These are phyloP conservation scores for Bruchidius siliquastri DNA, from an alignment of 2,888 invertebrate genomes.

Conservation along the genomic window DNA sequence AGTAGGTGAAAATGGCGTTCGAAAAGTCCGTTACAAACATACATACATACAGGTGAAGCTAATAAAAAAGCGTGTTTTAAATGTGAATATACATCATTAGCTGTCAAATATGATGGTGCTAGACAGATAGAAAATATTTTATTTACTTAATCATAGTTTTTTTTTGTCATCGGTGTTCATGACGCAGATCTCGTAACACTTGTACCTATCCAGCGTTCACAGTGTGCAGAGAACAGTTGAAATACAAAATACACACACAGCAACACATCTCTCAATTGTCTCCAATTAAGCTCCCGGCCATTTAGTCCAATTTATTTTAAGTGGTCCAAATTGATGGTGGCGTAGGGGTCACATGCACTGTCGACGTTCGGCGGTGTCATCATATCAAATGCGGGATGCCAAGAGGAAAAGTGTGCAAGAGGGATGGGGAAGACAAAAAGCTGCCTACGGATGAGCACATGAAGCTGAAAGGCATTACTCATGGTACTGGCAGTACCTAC, in stretches of 20 bases:
- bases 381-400: neutral
- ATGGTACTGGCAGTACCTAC: too few species aligned
- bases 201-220: neutral
- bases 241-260: constrained; percentile 14
- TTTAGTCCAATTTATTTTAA: constrained; percentile 50
- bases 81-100: too few species aligned
- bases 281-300: constrained; percentile 45
- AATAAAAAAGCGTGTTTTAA: too few species aligned
- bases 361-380: neutral
- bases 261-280: constrained; percentile 43
- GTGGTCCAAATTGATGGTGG: constrained; percentile 47
- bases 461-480: neutral
- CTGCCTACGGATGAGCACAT: neutral
- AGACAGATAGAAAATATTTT: too few species aligned
- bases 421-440: neutral
- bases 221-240: constrained; percentile 10
- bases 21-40: too few species aligned
- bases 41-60: too few species aligned
- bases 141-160: too few species aligned
- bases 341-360: constrained; percentile 42
- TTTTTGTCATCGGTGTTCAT: neutral
- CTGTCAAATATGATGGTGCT: too few species aligned
- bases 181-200: neutral
- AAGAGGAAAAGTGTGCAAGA: constrained; percentile 12
- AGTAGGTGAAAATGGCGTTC: too few species aligned